Percentiles rank a stretch among this genome's conserved stretches.
Evolutionary conservation across 1,140 invertebrate species (phyloP).

Genomic region (Brachionus rubens): DNA sequence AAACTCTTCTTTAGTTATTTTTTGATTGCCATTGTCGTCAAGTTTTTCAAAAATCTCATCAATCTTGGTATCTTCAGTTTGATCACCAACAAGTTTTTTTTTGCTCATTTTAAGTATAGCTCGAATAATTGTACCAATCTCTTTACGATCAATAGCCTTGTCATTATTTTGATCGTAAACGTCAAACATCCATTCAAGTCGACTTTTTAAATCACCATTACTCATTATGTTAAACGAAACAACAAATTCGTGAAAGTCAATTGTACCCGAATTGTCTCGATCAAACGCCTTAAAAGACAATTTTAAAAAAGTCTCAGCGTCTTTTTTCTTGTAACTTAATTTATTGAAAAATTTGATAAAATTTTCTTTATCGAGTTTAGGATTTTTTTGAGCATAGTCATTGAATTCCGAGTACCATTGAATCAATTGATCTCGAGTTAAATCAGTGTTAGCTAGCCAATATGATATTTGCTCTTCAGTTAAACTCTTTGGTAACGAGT

Average conservation of each 20-base stretch:
- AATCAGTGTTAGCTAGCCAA: conserved; percentile 40
- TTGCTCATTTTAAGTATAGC: conserved; percentile 37
- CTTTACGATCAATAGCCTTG: conserved; percentile 1
- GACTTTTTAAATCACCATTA: conserved; percentile 27
- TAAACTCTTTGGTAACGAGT: neutral
- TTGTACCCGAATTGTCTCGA: conserved; percentile 6
- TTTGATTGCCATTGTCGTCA: conserved; percentile 32
- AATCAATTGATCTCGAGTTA: neutral
- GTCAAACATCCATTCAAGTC: conserved; percentile 36
- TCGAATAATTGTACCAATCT: conserved; percentile 16
- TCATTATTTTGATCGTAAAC: conserved; percentile 38
- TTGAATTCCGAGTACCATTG: conserved; percentile 12
- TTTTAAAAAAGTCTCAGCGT: neutral
- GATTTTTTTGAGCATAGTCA: neutral
- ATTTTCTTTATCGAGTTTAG: neutral
- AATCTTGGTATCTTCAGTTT: neutral
- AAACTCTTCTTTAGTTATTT: conserved; percentile 40
- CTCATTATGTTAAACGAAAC: conserved; percentile 21
- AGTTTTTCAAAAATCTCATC: conserved; percentile 30
- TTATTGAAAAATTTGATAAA: conserved; percentile 31
- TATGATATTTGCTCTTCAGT: conserved; percentile 6
- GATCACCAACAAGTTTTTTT: conserved; percentile 34
- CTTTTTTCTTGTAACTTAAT: conserved; percentile 2
- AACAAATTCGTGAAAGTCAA: conserved; percentile 44
- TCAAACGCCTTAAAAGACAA: conserved; percentile 25